Evolutionary conservation across 92 coral and sea anemone genomes (phyloP).

Genomic region (Isaurus tuberculatus): DNA sequence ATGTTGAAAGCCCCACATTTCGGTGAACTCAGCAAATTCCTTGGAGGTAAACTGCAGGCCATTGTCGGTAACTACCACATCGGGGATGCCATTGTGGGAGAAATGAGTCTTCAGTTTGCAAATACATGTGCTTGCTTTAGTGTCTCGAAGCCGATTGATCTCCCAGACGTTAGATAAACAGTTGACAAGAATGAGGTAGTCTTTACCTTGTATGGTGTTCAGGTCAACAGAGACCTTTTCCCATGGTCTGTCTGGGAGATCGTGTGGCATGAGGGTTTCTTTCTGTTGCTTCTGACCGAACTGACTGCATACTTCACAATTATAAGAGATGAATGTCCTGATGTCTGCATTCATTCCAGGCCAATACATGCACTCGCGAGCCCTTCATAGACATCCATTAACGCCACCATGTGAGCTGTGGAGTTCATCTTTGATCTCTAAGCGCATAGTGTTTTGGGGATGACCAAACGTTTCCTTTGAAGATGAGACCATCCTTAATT

Average conservation of each 20-base stretch:
- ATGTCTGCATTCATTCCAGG: conserved; percentile 18
- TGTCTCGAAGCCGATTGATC: conserved; percentile 55
- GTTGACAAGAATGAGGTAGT: conserved; percentile 52
- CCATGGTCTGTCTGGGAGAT: background rate
- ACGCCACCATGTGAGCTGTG: conserved; percentile 47
- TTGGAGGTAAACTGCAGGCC: conserved; percentile 59
- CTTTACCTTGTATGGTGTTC: conserved; percentile 55
- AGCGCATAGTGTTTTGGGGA: conserved; percentile 19
- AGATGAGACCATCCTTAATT: conserved; percentile 39
- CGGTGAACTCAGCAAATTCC: conserved; percentile 53
- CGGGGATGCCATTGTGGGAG: conserved; percentile 66
- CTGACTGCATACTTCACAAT: conserved; percentile 18
- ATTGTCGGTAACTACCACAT: conserved; percentile 41
- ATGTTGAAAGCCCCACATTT: conserved; percentile 71
- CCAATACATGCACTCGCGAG: conserved; percentile 50
- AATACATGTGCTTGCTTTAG: conserved; percentile 60
- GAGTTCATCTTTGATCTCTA: conserved; percentile 16
- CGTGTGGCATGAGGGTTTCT: background rate
- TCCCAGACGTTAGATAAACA: conserved; percentile 73
- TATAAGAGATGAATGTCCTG: background rate
- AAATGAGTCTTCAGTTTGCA: conserved; percentile 71
- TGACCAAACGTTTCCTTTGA: conserved; percentile 8
- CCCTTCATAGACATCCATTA: conserved; percentile 45
- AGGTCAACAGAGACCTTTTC: background rate
- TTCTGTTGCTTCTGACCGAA: background rate